Conservation (phyloP, 2,113 vertebrate genomes). For the Atractosteus spatula region DNA sequence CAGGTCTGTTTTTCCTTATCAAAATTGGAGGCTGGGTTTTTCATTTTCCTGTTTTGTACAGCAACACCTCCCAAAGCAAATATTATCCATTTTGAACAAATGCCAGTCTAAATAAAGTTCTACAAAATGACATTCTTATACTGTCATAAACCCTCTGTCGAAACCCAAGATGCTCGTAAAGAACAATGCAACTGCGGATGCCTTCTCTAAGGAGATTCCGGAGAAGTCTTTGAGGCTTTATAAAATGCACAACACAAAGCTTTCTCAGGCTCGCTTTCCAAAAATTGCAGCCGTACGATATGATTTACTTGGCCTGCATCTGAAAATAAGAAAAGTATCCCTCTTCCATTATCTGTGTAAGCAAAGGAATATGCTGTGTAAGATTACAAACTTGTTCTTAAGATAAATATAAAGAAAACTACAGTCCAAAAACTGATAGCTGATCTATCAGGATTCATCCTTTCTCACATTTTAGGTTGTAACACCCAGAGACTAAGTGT, state of each 20-base stretch:
- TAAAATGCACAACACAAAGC: neutral
- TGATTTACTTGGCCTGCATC: no score
- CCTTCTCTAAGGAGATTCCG: neutral
- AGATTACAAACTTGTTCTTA: no score
- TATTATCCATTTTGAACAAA: conserved; percentile 14
- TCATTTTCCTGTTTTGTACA: conserved; percentile 47
- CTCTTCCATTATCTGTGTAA: no score
- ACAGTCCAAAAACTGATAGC: no score
- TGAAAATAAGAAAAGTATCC: no score
- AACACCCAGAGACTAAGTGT: neutral
- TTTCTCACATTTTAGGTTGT: neutral
- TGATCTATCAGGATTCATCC: no score
- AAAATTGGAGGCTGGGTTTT: conserved; percentile 14
- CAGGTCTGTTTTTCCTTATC: conserved; percentile 20
- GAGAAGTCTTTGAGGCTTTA: neutral
- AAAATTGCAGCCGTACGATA: no score
- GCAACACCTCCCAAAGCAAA: conserved; percentile 29
- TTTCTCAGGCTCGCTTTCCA: neutral
- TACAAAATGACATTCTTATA: conserved; percentile 14
- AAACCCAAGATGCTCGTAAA: neutral
- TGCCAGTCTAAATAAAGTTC: conserved; percentile 44
- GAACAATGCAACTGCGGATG: conserved; percentile 16
- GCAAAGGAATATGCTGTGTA: no score
- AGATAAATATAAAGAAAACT: no score
- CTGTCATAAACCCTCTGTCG: conserved; percentile 19